Evolutionary conservation across 2,797 vertebrate genomes (phyloP).

Genomic region (Salmo trutta): DNA sequence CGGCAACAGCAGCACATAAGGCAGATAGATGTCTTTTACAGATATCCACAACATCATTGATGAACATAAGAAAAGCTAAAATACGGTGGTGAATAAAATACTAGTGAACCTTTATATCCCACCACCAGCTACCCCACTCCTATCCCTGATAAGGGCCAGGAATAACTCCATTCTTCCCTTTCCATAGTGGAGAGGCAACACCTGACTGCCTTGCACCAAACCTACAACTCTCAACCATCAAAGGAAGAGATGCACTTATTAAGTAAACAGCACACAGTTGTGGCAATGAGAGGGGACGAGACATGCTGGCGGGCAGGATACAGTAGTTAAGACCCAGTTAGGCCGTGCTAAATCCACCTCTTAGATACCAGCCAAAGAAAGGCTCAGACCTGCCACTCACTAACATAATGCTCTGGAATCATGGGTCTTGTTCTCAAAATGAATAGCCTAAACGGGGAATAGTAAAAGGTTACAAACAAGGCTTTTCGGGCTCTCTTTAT

Average conservation of each 20-base stretch:
- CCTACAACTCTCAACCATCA: constrained; percentile 22
- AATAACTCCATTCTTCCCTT: not conserved
- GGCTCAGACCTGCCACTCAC: not conserved
- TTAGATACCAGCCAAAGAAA: not conserved
- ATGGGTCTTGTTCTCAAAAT: not conserved
- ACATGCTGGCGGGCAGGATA: constrained; percentile 28
- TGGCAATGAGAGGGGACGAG: constrained; percentile 37
- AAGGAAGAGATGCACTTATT: constrained; percentile 39
- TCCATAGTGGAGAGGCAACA: not conserved
- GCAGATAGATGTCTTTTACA: not conserved
- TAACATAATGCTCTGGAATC: not conserved
- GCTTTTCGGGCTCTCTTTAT: not conserved
- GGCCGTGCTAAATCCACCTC: constrained; percentile 21
- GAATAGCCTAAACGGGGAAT: not conserved
- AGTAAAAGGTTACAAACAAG: not conserved
- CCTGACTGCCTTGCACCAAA: constrained; percentile 4
- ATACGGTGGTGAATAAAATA: not conserved
- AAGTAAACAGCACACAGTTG: constrained; percentile 46
- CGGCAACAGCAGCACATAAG: not conserved
- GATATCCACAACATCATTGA: not conserved
- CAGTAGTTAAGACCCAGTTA: constrained; percentile 42
- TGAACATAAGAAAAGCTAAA: not conserved
- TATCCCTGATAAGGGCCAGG: not conserved
- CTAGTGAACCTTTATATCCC: not conserved
- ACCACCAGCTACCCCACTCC: not conserved